Evolutionary conservation across 1,140 invertebrate species (phyloP).

Genomic region (Saccostrea glomerata): DNA sequence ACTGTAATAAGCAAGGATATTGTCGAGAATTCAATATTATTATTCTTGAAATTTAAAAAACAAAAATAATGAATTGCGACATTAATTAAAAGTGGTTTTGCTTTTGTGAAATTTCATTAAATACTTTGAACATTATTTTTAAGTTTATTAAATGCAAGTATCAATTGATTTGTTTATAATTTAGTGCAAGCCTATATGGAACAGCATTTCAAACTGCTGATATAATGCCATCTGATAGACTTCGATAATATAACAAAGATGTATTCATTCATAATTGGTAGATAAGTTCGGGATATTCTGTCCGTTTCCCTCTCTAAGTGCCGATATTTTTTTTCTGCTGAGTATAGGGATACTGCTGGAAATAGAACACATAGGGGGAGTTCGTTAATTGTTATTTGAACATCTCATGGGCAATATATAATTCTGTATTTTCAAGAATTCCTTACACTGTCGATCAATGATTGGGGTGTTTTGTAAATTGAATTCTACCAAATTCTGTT

Average conservation of each 20-base stretch:
- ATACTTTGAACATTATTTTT: too few species aligned
- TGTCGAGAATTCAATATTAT: too few species aligned
- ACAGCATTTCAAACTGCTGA: background rate
- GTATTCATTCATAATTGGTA: background rate
- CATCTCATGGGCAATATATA: background rate
- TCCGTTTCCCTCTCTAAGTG: background rate
- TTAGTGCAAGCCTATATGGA: too few species aligned
- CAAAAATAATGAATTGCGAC: too few species aligned
- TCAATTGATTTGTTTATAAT: too few species aligned
- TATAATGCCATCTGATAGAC: background rate
- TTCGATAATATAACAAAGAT: background rate
- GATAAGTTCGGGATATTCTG: background rate
- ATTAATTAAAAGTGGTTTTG: too few species aligned
- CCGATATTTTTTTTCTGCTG: background rate
- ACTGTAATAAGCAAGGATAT: too few species aligned
- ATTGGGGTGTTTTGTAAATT: background rate
- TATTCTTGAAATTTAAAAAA: too few species aligned
- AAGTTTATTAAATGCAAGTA: too few species aligned
- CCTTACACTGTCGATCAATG: background rate
- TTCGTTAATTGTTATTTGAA: background rate
- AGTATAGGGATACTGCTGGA: background rate
- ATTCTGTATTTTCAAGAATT: conserved; percentile 7
- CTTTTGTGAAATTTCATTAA: too few species aligned
- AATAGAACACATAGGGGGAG: conserved; percentile 2
- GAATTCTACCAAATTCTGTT: background rate